Percentiles rank a stretch among this genome's conserved stretches.
These are phyloP conservation scores for Drosophila prostipennis DNA, from an alignment of 2,888 invertebrate species.

Conservation along the genomic window DNA sequence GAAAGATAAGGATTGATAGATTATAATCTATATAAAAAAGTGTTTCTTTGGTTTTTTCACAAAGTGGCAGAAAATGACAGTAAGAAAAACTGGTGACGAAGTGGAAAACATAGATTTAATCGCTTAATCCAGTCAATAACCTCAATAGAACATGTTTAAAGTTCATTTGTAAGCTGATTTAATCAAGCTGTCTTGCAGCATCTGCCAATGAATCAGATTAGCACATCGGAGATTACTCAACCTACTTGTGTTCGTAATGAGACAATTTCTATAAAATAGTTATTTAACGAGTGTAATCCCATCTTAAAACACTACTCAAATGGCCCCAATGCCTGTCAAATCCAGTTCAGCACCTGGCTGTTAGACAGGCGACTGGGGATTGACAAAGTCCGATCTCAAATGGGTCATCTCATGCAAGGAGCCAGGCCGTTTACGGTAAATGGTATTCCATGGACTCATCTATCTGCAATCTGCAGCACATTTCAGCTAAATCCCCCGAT, in stretches of 20 bases:
- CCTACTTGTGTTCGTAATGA: constrained; percentile 26
- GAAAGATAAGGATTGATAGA: too few species aligned
- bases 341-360: constrained; percentile 10
- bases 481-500: constrained; percentile 24
- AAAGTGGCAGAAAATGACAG: too few species aligned
- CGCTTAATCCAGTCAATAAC: not conserved
- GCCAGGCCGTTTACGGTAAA: constrained; percentile 46
- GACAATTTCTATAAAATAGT: constrained; percentile 12
- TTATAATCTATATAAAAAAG: too few species aligned
- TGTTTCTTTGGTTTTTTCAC: too few species aligned
- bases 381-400: constrained; percentile 30
- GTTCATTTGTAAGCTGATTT: constrained; percentile 2
- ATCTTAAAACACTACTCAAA: constrained; percentile 9
- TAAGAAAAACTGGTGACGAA: too few species aligned
- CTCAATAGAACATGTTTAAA: not conserved
- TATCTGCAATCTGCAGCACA: not conserved
- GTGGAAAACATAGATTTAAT: too few species aligned
- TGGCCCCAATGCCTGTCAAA: constrained; percentile 21
- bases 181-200: constrained; percentile 8
- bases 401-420: constrained; percentile 40
- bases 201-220: constrained; percentile 17
- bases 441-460: constrained; percentile 25
- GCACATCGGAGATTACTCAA: constrained; percentile 28
- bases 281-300: constrained; percentile 29
- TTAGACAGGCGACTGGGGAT: constrained; percentile 9